These are phyloP conservation scores for Xanthia togata DNA, from an alignment of 2,888 invertebrate genomes.

Conservation along the genomic window DNA sequence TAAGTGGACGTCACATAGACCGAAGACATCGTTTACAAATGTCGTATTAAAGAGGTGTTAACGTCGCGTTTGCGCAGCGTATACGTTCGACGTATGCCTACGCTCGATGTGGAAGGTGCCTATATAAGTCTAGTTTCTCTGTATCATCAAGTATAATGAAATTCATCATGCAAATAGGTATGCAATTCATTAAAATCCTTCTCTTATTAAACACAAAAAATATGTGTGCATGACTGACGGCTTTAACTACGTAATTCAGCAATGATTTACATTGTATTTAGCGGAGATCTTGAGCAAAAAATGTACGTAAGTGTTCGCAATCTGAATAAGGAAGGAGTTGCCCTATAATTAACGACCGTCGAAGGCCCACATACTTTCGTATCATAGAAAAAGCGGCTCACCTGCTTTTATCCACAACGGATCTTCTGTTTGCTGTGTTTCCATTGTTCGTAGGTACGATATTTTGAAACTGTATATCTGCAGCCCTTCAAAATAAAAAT, in stretches of 20 bases:
- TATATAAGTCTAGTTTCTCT: constrained; percentile 37
- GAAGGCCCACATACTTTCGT: constrained; percentile 82
- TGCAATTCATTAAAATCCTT: constrained; percentile 26
- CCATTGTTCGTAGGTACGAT: constrained; percentile 63
- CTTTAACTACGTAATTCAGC: constrained; percentile 35
- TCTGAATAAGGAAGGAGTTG: constrained; percentile 79
- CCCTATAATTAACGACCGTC: constrained; percentile 83
- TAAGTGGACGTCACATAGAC: not conserved
- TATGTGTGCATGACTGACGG: constrained; percentile 57
- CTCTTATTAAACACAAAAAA: constrained; percentile 1
- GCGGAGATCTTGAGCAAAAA: constrained; percentile 57
- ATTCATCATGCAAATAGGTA: constrained; percentile 46
- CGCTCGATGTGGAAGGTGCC: too few species aligned
- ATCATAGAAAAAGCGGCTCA: constrained; percentile 83
- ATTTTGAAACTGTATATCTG: not conserved
- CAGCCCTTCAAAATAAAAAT: not conserved
- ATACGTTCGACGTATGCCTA: not conserved
- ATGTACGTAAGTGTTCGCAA: constrained; percentile 52
- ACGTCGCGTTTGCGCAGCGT: too few species aligned
- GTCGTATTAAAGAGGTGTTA: not conserved
- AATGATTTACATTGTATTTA: constrained; percentile 43
- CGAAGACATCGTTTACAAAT: not conserved
- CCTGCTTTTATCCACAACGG: constrained; percentile 80
- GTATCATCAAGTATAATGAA: constrained; percentile 18
- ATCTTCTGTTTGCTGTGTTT: constrained; percentile 70